Base-by-base conservation (phyloP, 2,888 invertebrate genomes). In the Strigamia crassipes region DNA sequence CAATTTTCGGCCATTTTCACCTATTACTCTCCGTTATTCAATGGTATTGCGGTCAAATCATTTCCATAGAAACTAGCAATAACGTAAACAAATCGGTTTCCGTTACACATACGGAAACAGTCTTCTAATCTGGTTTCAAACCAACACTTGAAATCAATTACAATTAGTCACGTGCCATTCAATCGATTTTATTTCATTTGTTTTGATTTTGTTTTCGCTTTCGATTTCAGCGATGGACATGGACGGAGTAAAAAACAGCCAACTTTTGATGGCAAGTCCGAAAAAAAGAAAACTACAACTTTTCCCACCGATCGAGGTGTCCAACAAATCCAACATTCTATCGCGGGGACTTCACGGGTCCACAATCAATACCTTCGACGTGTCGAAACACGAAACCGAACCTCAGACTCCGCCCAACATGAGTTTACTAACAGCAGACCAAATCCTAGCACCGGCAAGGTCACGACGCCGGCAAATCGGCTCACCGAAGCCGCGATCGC, bases 221-320 rank as follows among this genome's bases (percentile, higher is more conserved):
- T 73, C 3, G 1, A 12, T 73, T 13, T 6, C 23, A 15, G 1
- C 77, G 1, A 41, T n/a, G 38, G 78, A 8, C 10, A 80, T 80
- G 80, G 18, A 46, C 12, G 31, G 80, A 41, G 23, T 80, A 15
- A 46, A 46, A 46, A 80, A 80, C 31, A 42, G 21, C 27, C 6
- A 23, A 9, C 23, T 15, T 15, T 42, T 42, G 12, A 41, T 46
- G 80, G 46, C 31, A 38, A 66, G 42, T 27, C 81, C 81, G 15
- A 27, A 77, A 31, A 46, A 77, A 21, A 31, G 81, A 31, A 81
- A 81, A 51, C 27, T 66, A 0, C 31, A 41, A 15, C 77, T 81
- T 46, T 81, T 81, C 15, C 81, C 81, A 9, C 81, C 81, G 0
- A 81, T 81, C 42, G 81, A 81, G 23, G 27, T 81, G 18, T 77